Evolutionary conservation across 1,140 invertebrate genomes (phyloP).

Genomic region (Asbolus verrucosus): DNA sequence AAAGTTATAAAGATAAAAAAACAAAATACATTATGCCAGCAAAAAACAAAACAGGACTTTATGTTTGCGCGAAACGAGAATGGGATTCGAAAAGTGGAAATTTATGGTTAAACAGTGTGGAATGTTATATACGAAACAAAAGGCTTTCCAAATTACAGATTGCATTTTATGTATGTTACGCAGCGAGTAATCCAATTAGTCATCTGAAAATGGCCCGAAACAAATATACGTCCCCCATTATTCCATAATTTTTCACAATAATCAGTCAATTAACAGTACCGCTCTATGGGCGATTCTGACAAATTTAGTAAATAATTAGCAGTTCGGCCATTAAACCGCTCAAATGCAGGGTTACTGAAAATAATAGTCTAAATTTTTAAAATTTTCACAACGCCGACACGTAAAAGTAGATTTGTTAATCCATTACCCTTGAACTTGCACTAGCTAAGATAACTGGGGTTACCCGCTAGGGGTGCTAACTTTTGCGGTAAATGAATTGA

Average conservation of each 20-base stretch:
- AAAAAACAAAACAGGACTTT: slow-evolving; percentile 27
- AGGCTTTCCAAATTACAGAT: slow-evolving; percentile 50
- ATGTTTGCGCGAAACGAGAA: slow-evolving; percentile 31
- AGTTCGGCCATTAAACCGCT: slow-evolving; percentile 1
- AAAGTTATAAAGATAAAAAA: slow-evolving; percentile 25
- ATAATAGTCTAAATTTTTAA: too few species aligned
- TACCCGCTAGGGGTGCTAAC: slow-evolving; percentile 5
- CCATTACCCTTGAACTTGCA: not conserved
- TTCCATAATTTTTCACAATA: slow-evolving; percentile 47
- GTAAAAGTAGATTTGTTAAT: too few species aligned
- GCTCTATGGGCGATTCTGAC: slow-evolving; percentile 13
- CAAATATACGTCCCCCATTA: slow-evolving; percentile 51
- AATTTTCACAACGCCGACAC: too few species aligned
- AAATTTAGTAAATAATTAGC: slow-evolving; percentile 29
- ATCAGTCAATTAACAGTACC: slow-evolving; percentile 36
- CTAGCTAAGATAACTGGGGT: slow-evolving; percentile 11
- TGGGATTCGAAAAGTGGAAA: slow-evolving; percentile 36
- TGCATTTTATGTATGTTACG: slow-evolving; percentile 50
- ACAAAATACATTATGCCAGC: slow-evolving; percentile 24
- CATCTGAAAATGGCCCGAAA: slow-evolving; percentile 51
- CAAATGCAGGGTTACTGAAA: not conserved
- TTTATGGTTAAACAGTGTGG: slow-evolving; percentile 42
- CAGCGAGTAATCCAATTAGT: slow-evolving; percentile 51
- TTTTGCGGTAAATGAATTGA: slow-evolving; percentile 5
- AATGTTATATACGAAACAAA: slow-evolving; percentile 47